Evolutionary conservation across 92 coral and sea anemone species (phyloP).

Genomic region (Pocillopora meandrina): DNA sequence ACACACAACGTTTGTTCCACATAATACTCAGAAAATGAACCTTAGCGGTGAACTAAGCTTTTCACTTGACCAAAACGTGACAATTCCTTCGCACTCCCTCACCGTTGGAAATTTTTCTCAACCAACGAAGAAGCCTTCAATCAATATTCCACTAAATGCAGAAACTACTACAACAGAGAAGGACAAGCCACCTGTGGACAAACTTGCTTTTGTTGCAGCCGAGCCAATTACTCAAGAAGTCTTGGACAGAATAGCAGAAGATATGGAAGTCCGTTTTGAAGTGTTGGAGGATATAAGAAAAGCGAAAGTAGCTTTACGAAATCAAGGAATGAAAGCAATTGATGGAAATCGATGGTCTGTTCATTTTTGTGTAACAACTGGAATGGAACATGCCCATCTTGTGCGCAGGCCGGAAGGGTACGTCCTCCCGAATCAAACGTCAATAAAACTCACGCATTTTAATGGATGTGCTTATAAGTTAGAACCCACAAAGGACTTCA

Average conservation of each 20-base stretch:
- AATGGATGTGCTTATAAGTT: constrained; percentile 78
- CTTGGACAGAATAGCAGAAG: constrained; percentile 68
- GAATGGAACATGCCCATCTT: constrained; percentile 74
- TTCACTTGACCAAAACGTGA: neutral
- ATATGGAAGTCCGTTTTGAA: constrained; percentile 72
- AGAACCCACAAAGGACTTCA: constrained; percentile 67
- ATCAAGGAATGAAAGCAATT: constrained; percentile 62
- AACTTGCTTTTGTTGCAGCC: neutral
- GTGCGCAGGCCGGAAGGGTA: constrained; percentile 62
- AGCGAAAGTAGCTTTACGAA: constrained; percentile 63
- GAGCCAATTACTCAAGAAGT: constrained; percentile 48
- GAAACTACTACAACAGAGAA: neutral
- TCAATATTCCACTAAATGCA: neutral
- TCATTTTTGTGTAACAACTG: constrained; percentile 72
- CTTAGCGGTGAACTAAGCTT: too few relatives aligned
- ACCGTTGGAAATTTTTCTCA: neutral
- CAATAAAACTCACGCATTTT: constrained; percentile 71
- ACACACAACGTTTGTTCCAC: too few relatives aligned
- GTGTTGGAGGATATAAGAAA: constrained; percentile 42
- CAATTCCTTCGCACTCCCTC: neutral
- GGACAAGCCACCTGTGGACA: neutral
- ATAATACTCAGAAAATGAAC: too few relatives aligned
- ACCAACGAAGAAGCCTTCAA: neutral
- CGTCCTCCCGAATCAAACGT: constrained; percentile 58
- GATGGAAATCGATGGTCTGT: constrained; percentile 71